A percentile compares a stretch with the other conserved stretches of the same genome.
These are phyloP conservation scores for Myotis yumanensis DNA, from an alignment of 2,113 vertebrate genomes.

Conservation along the genomic window DNA sequence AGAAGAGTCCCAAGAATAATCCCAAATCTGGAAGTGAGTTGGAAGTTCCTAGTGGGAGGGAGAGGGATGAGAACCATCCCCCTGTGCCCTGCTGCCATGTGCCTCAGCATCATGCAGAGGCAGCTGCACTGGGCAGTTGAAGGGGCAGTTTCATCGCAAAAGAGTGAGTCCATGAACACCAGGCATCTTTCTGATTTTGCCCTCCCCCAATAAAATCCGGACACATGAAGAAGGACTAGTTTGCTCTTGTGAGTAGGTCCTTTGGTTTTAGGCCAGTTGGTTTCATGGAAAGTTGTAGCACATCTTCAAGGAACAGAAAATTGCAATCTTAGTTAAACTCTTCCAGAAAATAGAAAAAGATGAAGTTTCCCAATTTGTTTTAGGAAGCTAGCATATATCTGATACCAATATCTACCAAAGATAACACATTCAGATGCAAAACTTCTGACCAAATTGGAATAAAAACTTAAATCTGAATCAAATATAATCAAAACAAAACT, in stretches of 20 bases:
- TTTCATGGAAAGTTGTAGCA: slow-evolving; percentile 1
- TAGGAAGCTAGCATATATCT: neutral
- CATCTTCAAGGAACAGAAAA: neutral
- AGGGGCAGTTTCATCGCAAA: too few relatives aligned
- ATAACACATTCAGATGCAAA: neutral
- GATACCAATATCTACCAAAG: neutral
- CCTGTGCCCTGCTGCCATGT: neutral
- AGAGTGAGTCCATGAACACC: neutral
- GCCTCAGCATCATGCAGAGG: neutral
- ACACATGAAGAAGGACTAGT: neutral
- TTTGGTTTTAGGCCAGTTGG: neutral
- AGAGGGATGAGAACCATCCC: neutral
- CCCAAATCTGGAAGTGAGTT: slow-evolving; percentile 33
- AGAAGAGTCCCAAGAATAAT: neutral
- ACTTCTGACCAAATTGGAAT: neutral
- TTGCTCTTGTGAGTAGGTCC: neutral
- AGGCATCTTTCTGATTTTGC: neutral
- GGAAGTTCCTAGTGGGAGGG: neutral
- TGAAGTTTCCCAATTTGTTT: neutral
- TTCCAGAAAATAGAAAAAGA: neutral
- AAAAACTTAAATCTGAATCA: slow-evolving; percentile 17
- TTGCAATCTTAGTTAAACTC: neutral
- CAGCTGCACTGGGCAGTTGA: neutral
- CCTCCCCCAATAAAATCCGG: neutral
- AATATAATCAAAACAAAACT: neutral